Base-by-base conservation (phyloP, 2,113 vertebrate species). In the Paracanthobrama guichenoti region DNA sequence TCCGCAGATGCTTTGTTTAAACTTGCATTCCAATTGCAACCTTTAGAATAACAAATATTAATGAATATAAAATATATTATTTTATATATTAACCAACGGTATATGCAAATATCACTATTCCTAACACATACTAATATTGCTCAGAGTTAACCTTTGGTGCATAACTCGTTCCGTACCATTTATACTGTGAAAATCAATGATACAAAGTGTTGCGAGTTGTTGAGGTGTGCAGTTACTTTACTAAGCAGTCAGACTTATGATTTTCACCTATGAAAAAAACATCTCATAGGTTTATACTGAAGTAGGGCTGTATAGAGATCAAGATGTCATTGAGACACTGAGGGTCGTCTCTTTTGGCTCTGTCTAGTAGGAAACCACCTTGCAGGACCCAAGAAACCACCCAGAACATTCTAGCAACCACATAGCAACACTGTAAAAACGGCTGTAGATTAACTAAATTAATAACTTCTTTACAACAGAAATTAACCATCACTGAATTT, bases 1-100 rank as follows among this genome's bases (percentile, higher is more conserved):
- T 42, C 84, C 39, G 66, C 89, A 90, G 12, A 46, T 48, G 42
- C 42, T 16, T 71, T 22, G 20, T 71, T 71, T 5, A n/a, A n/a
- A n/a, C 35, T 69, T 87, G 90, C 88, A 2, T 59, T 55, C 18
- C 31, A 14, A 7, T 39, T 2, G 48, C 4, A 5, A 8, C 39
- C 10, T 24, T 11, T 69, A 48, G 22, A 26, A 46, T 16, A 42
- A 13, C 18, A 71, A 6, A 4, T 39, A 39, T 39, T 1, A 20
- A 35, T 71, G 11, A 1, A 22, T 22, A 22, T 64, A 22, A 4
- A 42, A 39, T 69, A 9, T 11, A 69, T 22, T 6, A 20, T n/a
- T 59, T 71, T 22, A 11, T 35, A 42, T 42, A 71, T 71, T 12
- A 42, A 6, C 22, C 66, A 69, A 42, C 42, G 3, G 1, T 20